Evolutionary conservation across 2,888 invertebrate genomes (phyloP).

Genomic region (Danaus chrysippus): DNA sequence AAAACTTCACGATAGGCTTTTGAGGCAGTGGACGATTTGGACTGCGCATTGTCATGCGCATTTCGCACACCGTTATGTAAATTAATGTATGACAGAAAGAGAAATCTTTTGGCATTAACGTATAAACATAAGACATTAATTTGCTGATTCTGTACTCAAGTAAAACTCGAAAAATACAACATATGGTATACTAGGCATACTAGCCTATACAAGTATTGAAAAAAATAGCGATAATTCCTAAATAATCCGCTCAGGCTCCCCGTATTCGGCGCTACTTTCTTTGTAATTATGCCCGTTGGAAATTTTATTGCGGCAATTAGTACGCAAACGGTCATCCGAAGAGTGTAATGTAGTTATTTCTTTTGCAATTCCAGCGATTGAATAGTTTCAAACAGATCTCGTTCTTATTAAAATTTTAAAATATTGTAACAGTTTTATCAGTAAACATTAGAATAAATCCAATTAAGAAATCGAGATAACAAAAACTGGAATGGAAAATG

Average conservation of each 20-base stretch:
- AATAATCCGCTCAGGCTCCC: constrained; percentile 1
- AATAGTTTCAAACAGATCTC: no score
- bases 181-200: no score
- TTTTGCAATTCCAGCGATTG: no score
- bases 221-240: neutral
- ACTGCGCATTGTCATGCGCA: constrained; percentile 8
- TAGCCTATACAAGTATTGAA: no score
- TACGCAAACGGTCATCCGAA: constrained; percentile 18
- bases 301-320: constrained; percentile 33
- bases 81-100: no score
- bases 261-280: constrained; percentile 37
- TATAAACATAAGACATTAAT: neutral
- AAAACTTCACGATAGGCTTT: no score
- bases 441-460: no score
- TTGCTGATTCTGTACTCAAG: neutral
- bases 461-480: no score
- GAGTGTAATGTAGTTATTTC: neutral
- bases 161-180: neutral
- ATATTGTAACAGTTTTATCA: no score
- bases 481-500: no score
- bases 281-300: constrained; percentile 30
- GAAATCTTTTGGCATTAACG: neutral
- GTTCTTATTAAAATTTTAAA: no score
- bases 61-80: neutral
- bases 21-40: neutral